phyloP scores from a whole-genome alignment of 2,797 vertebrate genomes.

The Rachycentron canadum region DNA sequence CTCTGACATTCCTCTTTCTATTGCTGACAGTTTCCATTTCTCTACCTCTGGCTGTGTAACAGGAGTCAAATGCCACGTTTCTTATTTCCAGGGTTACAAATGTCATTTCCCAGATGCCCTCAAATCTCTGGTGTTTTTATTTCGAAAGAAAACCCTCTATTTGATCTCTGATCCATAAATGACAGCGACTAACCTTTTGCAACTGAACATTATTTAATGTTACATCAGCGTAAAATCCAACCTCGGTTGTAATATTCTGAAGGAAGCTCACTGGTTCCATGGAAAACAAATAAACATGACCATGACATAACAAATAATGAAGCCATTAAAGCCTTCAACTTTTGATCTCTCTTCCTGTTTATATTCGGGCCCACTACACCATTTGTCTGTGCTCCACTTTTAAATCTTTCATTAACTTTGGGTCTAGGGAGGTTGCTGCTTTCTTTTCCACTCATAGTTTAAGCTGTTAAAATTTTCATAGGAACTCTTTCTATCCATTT shows the following conservation, averaged over 20 bases:
- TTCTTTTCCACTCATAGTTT: conserved; percentile 65
- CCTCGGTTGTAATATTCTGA: background rate
- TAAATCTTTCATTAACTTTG: conserved; percentile 75
- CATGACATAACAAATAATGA: conserved; percentile 18
- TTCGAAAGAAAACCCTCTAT: conserved; percentile 4
- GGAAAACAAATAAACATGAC: background rate
- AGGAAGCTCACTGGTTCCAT: background rate
- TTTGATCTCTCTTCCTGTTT: conserved; percentile 53
- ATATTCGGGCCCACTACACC: conserved; percentile 40
- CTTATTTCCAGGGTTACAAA: conserved; percentile 36
- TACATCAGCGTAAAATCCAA: conserved; percentile 1
- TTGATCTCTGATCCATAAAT: conserved; percentile 49
- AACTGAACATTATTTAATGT: background rate
- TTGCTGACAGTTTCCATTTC: background rate
- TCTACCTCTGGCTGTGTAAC: background rate
- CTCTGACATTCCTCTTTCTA: conserved; percentile 13
- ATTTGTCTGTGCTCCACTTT: conserved; percentile 30
- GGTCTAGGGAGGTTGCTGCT: conserved; percentile 52
- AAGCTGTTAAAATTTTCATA: conserved; percentile 77
- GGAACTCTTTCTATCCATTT: conserved; percentile 63
- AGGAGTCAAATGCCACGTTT: conserved; percentile 14
- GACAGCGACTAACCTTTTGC: conserved; percentile 45
- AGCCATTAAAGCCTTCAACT: conserved; percentile 26
- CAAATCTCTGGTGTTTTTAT: background rate
- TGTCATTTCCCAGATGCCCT: conserved; percentile 20